These are phyloP conservation scores for Anolis apletophallus DNA, from an alignment of 2,797 vertebrate species.

Conservation along the genomic window DNA sequence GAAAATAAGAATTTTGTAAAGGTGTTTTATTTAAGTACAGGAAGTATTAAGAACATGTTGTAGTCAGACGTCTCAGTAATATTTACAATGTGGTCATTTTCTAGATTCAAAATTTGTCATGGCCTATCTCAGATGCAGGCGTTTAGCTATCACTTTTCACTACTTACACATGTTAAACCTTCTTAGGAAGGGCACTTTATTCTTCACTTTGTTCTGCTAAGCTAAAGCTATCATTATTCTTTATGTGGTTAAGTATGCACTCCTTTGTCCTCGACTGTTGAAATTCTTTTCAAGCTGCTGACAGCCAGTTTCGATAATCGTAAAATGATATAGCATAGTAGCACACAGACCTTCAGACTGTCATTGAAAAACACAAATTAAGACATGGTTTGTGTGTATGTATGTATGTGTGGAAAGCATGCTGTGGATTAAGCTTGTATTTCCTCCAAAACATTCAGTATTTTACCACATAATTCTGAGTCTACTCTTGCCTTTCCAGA, in stretches of 20 bases:
- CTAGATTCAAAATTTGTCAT: slow-evolving; percentile 21
- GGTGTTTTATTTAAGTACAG: not conserved
- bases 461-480: slow-evolving; percentile 38
- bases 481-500: not conserved
- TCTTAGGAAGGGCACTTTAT: slow-evolving; percentile 48
- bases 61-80: not conserved
- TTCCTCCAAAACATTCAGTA: slow-evolving; percentile 27
- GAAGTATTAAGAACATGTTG: not conserved
- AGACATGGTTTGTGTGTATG: not conserved
- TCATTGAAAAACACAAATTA: slow-evolving; percentile 54
- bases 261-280: slow-evolving; percentile 56
- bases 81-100: slow-evolving; percentile 36
- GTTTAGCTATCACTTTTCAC: slow-evolving; percentile 53
- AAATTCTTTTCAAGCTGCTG: slow-evolving; percentile 56
- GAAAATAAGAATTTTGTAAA: not conserved
- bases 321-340: slow-evolving; percentile 53
- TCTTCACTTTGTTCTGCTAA: slow-evolving; percentile 56
- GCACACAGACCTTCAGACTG: slow-evolving; percentile 40
- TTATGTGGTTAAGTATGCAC: slow-evolving; percentile 45
- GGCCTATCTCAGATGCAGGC: slow-evolving; percentile 44
- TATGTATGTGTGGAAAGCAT: slow-evolving; percentile 19
- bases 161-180: slow-evolving; percentile 53
- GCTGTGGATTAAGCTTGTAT: slow-evolving; percentile 1
- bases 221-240: slow-evolving; percentile 52
- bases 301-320: slow-evolving; percentile 46